These are phyloP conservation scores for Hassar affinis DNA, from an alignment of 2,113 vertebrate species.

Conservation along the genomic window DNA sequence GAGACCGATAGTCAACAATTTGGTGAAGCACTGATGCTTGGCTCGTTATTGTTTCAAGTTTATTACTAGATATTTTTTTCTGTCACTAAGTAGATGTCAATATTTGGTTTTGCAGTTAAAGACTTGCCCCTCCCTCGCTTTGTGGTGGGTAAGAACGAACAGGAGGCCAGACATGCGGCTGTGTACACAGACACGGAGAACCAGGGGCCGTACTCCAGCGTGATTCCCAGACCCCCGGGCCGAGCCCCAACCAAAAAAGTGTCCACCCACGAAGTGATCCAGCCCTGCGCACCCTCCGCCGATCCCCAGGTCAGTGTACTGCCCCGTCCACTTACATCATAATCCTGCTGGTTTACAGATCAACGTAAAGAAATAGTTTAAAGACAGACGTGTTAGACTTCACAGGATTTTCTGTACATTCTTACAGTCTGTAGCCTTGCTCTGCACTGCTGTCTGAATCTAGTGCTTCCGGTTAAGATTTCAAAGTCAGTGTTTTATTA, in stretches of 20 bases:
- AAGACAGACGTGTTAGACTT: background rate
- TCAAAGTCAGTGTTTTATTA: background rate
- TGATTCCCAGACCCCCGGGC: conserved; percentile 91
- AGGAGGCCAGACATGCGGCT: conserved; percentile 82
- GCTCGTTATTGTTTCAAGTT: background rate
- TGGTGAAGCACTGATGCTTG: background rate
- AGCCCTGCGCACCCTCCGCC: conserved; percentile 75
- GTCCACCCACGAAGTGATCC: conserved; percentile 86
- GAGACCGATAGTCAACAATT: background rate
- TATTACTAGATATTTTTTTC: background rate
- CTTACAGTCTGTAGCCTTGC: background rate
- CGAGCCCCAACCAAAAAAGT: conserved; percentile 89
- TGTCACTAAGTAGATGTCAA: background rate
- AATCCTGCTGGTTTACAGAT: background rate
- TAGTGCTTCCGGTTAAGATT: background rate
- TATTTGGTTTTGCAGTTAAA: conserved; percentile 78
- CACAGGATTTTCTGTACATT: background rate
- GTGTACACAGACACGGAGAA: conserved; percentile 89
- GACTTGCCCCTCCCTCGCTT: conserved; percentile 93
- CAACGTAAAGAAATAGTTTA: background rate
- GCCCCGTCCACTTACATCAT: background rate
- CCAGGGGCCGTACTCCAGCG: conserved; percentile 85
- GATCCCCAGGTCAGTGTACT: conserved; percentile 83
- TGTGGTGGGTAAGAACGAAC: conserved; percentile 90
- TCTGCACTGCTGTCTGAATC: background rate